Percentiles rank a stretch among this genome's conserved stretches.
These are phyloP conservation scores for Galagoides demidoff DNA, from an alignment of 2,797 vertebrate species.

Conservation along the genomic window DNA sequence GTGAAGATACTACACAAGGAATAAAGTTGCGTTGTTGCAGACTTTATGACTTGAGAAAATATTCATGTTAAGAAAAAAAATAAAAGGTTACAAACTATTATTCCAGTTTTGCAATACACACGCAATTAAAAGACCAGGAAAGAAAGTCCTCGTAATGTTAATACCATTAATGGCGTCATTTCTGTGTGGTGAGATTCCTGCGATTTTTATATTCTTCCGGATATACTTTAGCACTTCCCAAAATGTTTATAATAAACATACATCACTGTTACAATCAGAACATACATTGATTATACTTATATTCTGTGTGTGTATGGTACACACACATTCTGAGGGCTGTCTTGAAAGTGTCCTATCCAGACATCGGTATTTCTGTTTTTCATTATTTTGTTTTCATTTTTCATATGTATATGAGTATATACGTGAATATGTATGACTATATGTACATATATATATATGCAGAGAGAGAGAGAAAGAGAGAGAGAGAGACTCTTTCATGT, in stretches of 20 bases:
- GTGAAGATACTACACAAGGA: not conserved
- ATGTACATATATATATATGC: not conserved
- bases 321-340: not conserved
- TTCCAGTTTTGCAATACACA: not conserved
- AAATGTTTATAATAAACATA: constrained; percentile 16
- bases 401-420: not conserved
- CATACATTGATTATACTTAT: too few relatives aligned
- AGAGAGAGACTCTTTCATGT: not conserved
- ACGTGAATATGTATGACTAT: not conserved
- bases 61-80: not conserved
- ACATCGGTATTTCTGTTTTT: too few relatives aligned
- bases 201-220: constrained; percentile 27
- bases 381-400: too few relatives aligned
- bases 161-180: not conserved
- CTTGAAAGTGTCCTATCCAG: too few relatives aligned
- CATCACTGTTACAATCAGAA: not conserved
- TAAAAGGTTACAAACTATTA: not conserved
- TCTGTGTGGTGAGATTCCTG: not conserved
- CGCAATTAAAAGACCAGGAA: not conserved
- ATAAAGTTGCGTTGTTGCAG: constrained; percentile 10
- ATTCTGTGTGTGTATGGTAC: not conserved
- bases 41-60: constrained; percentile 25
- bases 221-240: not conserved
- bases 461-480: not conserved
- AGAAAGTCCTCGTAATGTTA: not conserved